phyloP scores from a whole-genome alignment of 2,113 vertebrate genomes.

The Castor canadensis region DNA sequence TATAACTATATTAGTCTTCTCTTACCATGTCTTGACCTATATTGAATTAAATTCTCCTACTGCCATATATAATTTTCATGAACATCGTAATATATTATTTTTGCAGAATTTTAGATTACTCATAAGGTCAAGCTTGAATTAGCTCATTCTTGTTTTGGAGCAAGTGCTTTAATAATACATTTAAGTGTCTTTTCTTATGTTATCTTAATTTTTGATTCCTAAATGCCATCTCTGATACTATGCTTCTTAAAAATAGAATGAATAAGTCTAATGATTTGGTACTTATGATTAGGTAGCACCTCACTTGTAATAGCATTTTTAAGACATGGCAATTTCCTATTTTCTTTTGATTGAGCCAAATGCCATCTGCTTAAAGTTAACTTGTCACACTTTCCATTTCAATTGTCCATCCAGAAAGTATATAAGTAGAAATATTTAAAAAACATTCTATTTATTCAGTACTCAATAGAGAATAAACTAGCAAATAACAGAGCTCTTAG shows the following conservation, averaged over 20 bases:
- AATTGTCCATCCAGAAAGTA: slow-evolving; percentile 68
- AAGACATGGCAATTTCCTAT: slow-evolving; percentile 60
- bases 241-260: not conserved
- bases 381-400: slow-evolving; percentile 67
- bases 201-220: slow-evolving; percentile 9
- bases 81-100: not conserved
- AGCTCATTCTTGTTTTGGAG: not conserved
- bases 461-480: slow-evolving; percentile 26
- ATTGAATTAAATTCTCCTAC: not conserved
- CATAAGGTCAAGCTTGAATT: slow-evolving; percentile 34
- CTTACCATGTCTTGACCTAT: not conserved
- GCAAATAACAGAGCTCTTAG: not conserved
- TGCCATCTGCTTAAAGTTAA: slow-evolving; percentile 66
- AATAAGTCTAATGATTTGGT: slow-evolving; percentile 20
- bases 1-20: not conserved
- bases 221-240: not conserved
- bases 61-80: not conserved
- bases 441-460: slow-evolving; percentile 40
- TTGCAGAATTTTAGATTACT: not conserved
- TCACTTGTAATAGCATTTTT: slow-evolving; percentile 40
- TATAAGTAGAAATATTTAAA: slow-evolving; percentile 59
- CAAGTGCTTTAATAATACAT: not conserved
- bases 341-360: slow-evolving; percentile 64
- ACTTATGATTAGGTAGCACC: slow-evolving; percentile 19
- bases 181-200: not conserved